A percentile compares a stretch with the other conserved stretches of the same genome.
Conservation (phyloP, 2,113 vertebrate genomes). For the Ictalurus furcatus region DNA sequence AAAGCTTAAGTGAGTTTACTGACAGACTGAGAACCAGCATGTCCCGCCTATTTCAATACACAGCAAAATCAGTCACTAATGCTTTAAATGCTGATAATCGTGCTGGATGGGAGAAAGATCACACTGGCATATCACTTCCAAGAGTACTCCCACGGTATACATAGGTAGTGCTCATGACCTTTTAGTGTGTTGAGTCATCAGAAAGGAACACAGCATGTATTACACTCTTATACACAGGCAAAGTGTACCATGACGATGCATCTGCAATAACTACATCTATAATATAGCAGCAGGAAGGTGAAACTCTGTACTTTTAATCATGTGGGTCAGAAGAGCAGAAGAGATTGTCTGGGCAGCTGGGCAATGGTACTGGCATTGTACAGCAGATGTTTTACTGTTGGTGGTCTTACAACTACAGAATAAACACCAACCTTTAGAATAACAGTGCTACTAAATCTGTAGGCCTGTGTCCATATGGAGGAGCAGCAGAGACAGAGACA, state of each 20-base stretch:
- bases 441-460: neutral
- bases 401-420: neutral
- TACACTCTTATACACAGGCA: constrained; percentile 10
- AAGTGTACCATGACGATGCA: constrained; percentile 4
- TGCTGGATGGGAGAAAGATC: neutral
- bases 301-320: constrained; percentile 1
- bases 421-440: neutral
- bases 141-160: neutral
- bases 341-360: neutral
- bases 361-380: neutral
- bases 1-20: constrained; percentile 20
- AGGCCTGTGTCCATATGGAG: neutral
- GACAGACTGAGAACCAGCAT: constrained; percentile 17
- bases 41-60: constrained; percentile 18
- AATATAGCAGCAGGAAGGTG: constrained; percentile 10
- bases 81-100: constrained; percentile 21
- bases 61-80: constrained; percentile 24
- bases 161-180: neutral
- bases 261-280: constrained; percentile 12
- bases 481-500: neutral
- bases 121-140: neutral
- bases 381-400: neutral
- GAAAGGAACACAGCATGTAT: neutral
- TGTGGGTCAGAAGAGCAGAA: neutral
- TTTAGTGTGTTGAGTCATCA: neutral